phyloP scores from a whole-genome alignment of 2,888 invertebrate species.

The Tiliacea aurago region DNA sequence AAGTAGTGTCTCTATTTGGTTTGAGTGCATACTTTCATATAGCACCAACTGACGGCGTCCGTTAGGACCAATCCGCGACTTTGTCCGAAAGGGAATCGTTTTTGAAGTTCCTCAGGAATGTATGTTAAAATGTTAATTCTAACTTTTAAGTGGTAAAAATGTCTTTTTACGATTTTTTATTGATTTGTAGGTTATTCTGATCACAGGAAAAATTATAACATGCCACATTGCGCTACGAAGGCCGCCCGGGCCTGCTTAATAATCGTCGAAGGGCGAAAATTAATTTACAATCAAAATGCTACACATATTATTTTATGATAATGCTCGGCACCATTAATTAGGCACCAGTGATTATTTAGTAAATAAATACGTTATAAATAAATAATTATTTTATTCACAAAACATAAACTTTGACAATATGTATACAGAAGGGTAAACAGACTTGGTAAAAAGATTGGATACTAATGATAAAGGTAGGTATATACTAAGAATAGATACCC shows the following conservation, averaged over 20 bases:
- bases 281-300: background rate
- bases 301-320: background rate
- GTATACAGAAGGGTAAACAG: too few species aligned
- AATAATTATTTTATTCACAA: too few species aligned
- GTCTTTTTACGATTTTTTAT: background rate
- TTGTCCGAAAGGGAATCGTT: too few species aligned
- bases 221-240: background rate
- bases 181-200: background rate
- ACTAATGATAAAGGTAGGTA: too few species aligned
- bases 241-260: background rate
- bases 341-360: background rate
- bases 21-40: constrained; percentile 3
- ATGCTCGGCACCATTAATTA: background rate
- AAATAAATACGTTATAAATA: too few species aligned
- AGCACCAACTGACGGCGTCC: too few species aligned
- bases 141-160: background rate
- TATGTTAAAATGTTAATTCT: background rate
- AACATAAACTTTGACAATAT: too few species aligned
- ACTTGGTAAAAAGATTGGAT: too few species aligned
- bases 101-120: background rate
- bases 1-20: background rate
- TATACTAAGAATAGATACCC: too few species aligned
- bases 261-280: background rate
- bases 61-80: too few species aligned
- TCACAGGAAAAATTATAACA: background rate